Percentiles rank a stretch among this genome's conserved stretches.
Conservation (phyloP, 2,113 vertebrate genomes). For the Cyprinodon tularosa region DNA sequence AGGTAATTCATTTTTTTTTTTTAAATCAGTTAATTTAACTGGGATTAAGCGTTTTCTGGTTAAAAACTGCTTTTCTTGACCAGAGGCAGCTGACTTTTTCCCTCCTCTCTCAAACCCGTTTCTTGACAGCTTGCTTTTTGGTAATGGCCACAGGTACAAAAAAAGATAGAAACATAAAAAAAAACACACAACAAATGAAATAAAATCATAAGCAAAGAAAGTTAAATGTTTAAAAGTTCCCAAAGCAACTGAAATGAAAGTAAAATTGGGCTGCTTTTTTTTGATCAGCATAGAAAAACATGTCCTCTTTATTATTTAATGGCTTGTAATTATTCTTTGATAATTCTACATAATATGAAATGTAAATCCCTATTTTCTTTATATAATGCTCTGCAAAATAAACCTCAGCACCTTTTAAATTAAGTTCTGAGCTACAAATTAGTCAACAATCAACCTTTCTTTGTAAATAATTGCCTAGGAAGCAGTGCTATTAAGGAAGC, state of each 20-base stretch:
- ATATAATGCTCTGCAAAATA: not conserved
- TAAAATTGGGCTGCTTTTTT: not conserved
- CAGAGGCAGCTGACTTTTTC: not conserved
- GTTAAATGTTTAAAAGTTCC: not conserved
- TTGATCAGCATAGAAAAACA: not conserved
- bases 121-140: no score
- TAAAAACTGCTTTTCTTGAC: not conserved
- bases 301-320: not conserved
- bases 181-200: no score
- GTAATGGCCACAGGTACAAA: no score
- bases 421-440: not conserved
- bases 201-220: no score
- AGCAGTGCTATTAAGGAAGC: not conserved
- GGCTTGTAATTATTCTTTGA: no score
- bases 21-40: not conserved
- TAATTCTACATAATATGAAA: not conserved
- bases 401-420: not conserved
- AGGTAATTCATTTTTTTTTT: not conserved
- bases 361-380: not conserved
- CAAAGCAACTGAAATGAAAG: not conserved
- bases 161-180: no score
- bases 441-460: not conserved
- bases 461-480: not conserved
- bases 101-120: no score
- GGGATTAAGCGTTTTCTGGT: not conserved